Base-by-base conservation (phyloP, 2,797 vertebrate genomes). In the Epinephelus malabaricus region DNA sequence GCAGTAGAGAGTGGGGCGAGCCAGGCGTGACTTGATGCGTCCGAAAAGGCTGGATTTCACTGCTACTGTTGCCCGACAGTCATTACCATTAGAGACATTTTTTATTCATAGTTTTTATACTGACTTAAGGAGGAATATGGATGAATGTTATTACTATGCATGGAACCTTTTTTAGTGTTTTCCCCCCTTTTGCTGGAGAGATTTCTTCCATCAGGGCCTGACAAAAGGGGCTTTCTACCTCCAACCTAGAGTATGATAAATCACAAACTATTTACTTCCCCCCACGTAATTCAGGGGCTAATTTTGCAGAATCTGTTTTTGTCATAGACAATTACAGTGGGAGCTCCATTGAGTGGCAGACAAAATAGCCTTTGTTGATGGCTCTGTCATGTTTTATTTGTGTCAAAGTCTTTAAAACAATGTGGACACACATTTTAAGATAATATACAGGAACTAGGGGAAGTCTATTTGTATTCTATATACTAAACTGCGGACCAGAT, bases 291-390 rank as follows among this genome's bases (percentile, higher is more conserved):
- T 93, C 95, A 93, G 88, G 88, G 91, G 89, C 91, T 95, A 95
- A 96, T 96, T 96, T 94, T 94, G 90, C 94, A 94, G 94, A 95
- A 96, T 96, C 94, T 95, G 94, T 95, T 96, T 96, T 95, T 95
- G 94, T 96, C 95, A 94, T 92, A 92, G 94, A 95, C 95, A 95
- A 96, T 96, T 96, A 96, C 91, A 93, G 92, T 71, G 70, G 90
- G 88, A 86, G 92, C 89, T 86, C 90, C 90, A 90, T 82, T 96
- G 96, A 96, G 91, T 96, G 95, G 94, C 95, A 96, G 95, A 94
- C 93, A 95, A 95, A 96, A 96, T 95, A 95, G 95, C 93, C 94
- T 95, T 95, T 96, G 95, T 96, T 96, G 95, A 96, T 96, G 93
- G 94, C 90, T 91, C 93, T 94, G 96, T 95, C 96, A 95, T 95